These are phyloP conservation scores for Platynereis dumerilii DNA, from an alignment of 2,888 invertebrate species.

Conservation along the genomic window DNA sequence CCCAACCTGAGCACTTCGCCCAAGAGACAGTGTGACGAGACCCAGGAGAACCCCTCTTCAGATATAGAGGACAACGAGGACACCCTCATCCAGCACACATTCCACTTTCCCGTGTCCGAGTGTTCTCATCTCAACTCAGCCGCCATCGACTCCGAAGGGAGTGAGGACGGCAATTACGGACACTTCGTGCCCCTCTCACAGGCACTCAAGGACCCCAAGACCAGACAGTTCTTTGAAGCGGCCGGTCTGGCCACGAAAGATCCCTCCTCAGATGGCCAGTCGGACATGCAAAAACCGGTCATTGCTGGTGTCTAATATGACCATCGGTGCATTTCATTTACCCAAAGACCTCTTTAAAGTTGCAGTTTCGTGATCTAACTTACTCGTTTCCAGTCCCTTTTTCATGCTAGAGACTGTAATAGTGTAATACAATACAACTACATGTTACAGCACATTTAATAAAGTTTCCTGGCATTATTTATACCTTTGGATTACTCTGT, in stretches of 20 bases:
- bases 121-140: slow-evolving; percentile 18
- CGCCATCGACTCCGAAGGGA: slow-evolving; percentile 16
- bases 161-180: slow-evolving; percentile 17
- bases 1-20: slow-evolving; percentile 1
- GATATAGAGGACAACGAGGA: background rate
- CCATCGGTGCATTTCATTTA: no score
- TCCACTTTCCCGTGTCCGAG: slow-evolving; percentile 23
- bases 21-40: background rate
- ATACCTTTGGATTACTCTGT: no score
- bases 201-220: slow-evolving; percentile 17
- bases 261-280: no score
- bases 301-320: no score
- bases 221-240: slow-evolving; percentile 8
- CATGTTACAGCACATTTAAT: no score
- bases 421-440: no score
- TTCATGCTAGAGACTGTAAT: no score
- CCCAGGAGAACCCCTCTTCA: background rate
- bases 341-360: no score
- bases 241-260: background rate
- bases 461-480: no score
- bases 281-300: no score
- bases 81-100: slow-evolving; percentile 20
- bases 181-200: slow-evolving; percentile 25
- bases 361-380: no score
- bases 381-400: no score